Evolutionary conservation across 2,888 invertebrate species (phyloP), one percentile per base, ranked within the genome.

Genomic region (Elegia similella): DNA sequence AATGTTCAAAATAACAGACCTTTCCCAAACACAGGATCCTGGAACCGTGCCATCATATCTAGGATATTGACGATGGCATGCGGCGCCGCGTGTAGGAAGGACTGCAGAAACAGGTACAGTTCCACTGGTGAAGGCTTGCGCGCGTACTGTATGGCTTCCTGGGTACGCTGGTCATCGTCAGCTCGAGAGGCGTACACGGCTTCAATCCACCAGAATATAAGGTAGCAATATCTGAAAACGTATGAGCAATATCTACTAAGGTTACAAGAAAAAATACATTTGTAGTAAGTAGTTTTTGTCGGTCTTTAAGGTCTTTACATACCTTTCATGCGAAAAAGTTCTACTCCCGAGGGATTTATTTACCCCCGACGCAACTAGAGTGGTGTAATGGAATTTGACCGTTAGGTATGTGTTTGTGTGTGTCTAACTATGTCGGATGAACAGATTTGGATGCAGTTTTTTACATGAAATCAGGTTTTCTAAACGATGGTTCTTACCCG

Each of bases 131-230:
- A 94, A 0, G 95, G 94, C 55, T 93, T 92, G 17, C 93, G 92
- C 6, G 94, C 93, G 58, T 90, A 84, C 7, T 84, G 71, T 48
- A 96, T 75, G 10, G 95, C 94, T 61, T 94, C 93, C 69, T 90
- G 86, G 12, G 93, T 92, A 61, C 93, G 92, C 42, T 91, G 88
- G 43, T 94, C 92, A 62, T 95, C 93, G 8, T 82, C 76, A 1
- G 72, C 82, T 43, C 90, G 76, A 10, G 86, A 77, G 34, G 93
- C 93, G 68, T 92, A 93, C 7, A 95, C 90, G 10, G 95, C 95
- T 78, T 96, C 96, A 47, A 95, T 88, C 68, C 95, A 94, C 94
- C 96, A 95, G 75, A 96, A 96, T 73, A 96, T 93, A 63, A 94
- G 93, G 71, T 94, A 93, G 52, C 94, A 93, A 70, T 94, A 95